Conservation (phyloP, 23 tunicate genomes). For the Trididemnum clinides region DNA sequence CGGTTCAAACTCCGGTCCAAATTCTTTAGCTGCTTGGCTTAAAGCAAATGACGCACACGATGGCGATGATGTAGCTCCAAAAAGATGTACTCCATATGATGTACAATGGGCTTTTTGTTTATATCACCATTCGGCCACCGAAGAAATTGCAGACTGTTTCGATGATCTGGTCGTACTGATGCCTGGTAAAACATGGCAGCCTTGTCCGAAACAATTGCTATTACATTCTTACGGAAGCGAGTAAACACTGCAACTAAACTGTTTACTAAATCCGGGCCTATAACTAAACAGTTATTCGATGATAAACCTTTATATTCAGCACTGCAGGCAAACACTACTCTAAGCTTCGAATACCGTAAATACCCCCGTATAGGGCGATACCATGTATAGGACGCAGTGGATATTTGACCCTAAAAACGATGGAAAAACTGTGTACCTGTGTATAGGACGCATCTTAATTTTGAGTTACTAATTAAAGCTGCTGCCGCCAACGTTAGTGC, state of each 20-base stretch:
- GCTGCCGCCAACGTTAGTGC: too few species aligned
- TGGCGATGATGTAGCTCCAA: slow-evolving; percentile 56
- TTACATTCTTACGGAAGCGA: slow-evolving; percentile 41
- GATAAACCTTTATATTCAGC: background rate
- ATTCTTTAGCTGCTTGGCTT: too few species aligned
- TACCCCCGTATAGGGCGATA: too few species aligned
- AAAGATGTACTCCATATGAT: slow-evolving; percentile 40
- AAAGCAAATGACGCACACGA: slow-evolving; percentile 27
- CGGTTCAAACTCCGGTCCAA: slow-evolving; percentile 37
- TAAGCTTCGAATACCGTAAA: too few species aligned
- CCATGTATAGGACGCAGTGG: too few species aligned
- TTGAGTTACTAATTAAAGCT: too few species aligned
- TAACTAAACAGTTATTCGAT: background rate
- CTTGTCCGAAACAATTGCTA: slow-evolving; percentile 44
- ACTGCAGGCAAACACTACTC: slow-evolving; percentile 25
- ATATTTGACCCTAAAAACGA: too few species aligned
- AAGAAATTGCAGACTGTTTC: slow-evolving; percentile 26
- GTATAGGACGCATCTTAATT: too few species aligned
- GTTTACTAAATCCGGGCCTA: slow-evolving; percentile 50
- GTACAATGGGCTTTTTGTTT: background rate
- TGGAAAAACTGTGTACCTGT: too few species aligned
- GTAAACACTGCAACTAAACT: slow-evolving; percentile 38
- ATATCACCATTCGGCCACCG: slow-evolving; percentile 49
- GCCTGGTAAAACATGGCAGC: slow-evolving; percentile 58
- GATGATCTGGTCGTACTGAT: slow-evolving; percentile 26